Conservation (phyloP, 2,113 vertebrate species). For the Diadophis punctatus region DNA sequence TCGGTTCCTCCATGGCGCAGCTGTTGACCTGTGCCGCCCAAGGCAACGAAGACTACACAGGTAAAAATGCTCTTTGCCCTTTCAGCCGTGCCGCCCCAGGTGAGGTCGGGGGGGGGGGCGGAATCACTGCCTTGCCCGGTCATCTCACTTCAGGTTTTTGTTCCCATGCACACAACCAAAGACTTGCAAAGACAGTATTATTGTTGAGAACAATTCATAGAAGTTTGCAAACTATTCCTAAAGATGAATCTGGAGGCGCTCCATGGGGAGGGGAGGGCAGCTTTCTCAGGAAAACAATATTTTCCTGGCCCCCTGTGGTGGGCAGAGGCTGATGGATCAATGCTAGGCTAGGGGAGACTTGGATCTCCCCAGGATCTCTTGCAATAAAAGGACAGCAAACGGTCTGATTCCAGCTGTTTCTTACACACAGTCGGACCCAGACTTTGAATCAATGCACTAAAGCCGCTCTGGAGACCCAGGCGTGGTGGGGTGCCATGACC, state of each 20-base stretch:
- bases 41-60: conserved; percentile 97
- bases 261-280: background rate
- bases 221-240: background rate
- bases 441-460: background rate
- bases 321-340: background rate
- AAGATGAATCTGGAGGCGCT: background rate
- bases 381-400: background rate
- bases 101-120: background rate
- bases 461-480: too few species aligned
- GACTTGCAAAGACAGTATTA: background rate
- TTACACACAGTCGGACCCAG: too few species aligned
- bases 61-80: conserved; percentile 55
- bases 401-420: too few species aligned
- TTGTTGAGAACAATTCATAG: background rate
- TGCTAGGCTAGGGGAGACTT: background rate
- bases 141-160: background rate
- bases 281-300: too few species aligned
- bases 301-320: too few species aligned
- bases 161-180: background rate
- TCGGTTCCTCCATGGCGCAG: conserved; percentile 97
- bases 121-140: background rate
- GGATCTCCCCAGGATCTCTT: background rate
- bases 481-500: too few species aligned
- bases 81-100: background rate
- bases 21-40: conserved; percentile 95